Conservation (phyloP, 64 coral and sea anemone species). For the Dendronephthya gigantea region DNA sequence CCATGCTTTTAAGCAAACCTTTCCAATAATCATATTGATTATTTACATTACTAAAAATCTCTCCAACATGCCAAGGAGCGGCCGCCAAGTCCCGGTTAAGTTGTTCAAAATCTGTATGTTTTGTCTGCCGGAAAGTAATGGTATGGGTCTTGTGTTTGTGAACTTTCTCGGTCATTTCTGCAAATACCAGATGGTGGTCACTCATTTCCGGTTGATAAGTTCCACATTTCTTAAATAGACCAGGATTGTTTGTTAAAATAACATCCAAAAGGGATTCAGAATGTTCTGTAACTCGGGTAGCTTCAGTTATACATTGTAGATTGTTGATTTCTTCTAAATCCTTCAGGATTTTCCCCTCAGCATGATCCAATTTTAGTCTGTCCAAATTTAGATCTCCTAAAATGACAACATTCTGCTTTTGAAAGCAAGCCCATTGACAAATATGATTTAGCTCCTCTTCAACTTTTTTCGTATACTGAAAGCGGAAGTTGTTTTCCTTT, state of each 20-base stretch:
- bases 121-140: slow-evolving; percentile 29
- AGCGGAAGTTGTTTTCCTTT: neutral
- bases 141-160: slow-evolving; percentile 41
- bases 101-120: neutral
- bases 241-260: slow-evolving; percentile 41
- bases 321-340: slow-evolving; percentile 42
- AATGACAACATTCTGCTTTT: slow-evolving; percentile 39
- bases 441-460: slow-evolving; percentile 53
- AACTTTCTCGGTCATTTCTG: slow-evolving; percentile 50
- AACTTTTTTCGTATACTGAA: neutral
- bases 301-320: slow-evolving; percentile 41
- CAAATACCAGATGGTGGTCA: slow-evolving; percentile 42
- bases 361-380: slow-evolving; percentile 11
- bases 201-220: slow-evolving; percentile 41
- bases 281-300: neutral
- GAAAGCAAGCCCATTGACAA: slow-evolving; percentile 46
- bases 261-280: slow-evolving; percentile 25
- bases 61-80: too few relatives aligned
- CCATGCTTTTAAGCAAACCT: too few relatives aligned
- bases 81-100: too few relatives aligned
- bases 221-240: slow-evolving; percentile 41
- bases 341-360: slow-evolving; percentile 44
- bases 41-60: too few relatives aligned
- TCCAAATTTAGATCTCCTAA: slow-evolving; percentile 57
- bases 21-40: too few relatives aligned